These are phyloP conservation scores for Phrixothrix hirtus DNA, from an alignment of 2,888 invertebrate genomes.

Conservation along the genomic window DNA sequence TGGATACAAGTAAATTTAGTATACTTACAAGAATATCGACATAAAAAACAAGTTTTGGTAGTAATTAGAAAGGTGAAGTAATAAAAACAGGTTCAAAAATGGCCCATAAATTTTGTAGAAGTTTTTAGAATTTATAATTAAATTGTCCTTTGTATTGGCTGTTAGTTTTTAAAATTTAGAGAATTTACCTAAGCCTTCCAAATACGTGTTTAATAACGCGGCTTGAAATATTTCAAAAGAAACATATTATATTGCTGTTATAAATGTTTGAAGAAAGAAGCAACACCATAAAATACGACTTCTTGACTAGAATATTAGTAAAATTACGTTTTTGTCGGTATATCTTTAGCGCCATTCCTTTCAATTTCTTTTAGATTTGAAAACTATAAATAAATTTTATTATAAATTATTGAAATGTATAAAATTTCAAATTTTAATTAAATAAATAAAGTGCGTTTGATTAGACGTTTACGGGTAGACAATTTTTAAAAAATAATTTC, in stretches of 20 bases:
- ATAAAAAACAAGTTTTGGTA: not conserved
- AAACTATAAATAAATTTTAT: conserved; percentile 7
- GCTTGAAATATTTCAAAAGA: conserved; percentile 21
- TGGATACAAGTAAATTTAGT: conserved; percentile 14
- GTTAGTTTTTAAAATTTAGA: conserved; percentile 18
- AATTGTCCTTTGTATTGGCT: conserved; percentile 9
- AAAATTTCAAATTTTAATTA: not conserved
- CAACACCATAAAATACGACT: conserved; percentile 24
- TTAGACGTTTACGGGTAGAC: too few relatives aligned
- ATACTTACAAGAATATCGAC: too few relatives aligned
- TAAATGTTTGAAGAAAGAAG: conserved; percentile 28
- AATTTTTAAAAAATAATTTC: too few relatives aligned
- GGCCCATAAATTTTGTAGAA: conserved; percentile 5
- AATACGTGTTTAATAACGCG: conserved; percentile 21
- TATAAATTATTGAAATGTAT: too few relatives aligned
- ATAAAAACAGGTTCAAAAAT: conserved; percentile 3
- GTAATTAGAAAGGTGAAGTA: conserved; percentile 2
- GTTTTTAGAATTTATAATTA: conserved; percentile 2
- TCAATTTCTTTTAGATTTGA: conserved; percentile 3
- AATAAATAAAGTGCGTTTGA: too few relatives aligned
- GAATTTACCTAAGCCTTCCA: conserved; percentile 20
- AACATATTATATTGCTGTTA: conserved; percentile 27
- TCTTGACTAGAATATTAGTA: conserved; percentile 25
- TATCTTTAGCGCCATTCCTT: conserved; percentile 7
- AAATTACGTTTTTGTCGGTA: conserved; percentile 26